Percentiles rank a stretch among this genome's conserved stretches.
Conservation (phyloP, 1,140 invertebrate genomes). For the Anthonomus grandis region DNA sequence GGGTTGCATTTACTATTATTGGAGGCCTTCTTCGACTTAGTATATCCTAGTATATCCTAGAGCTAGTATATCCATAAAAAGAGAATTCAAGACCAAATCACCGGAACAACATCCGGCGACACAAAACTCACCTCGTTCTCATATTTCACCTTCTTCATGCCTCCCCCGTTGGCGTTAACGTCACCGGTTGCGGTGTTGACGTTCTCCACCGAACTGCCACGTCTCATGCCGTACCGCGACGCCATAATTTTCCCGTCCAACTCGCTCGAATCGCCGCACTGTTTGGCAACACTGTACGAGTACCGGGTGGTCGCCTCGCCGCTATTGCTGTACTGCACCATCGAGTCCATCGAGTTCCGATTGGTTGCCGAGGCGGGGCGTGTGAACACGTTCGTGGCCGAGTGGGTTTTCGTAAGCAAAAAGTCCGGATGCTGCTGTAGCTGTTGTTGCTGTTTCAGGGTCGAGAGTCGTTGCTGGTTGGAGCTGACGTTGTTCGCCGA, state of each 20-base stretch:
- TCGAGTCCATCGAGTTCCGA: conserved; percentile 37
- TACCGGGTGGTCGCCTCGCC: conserved; percentile 9
- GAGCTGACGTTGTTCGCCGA: conserved; percentile 33
- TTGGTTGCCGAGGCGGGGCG: conserved; percentile 30
- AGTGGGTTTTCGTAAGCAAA: conserved; percentile 43
- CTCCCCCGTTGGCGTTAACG: conserved; percentile 37
- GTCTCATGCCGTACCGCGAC: conserved; percentile 32
- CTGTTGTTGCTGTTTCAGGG: no score
- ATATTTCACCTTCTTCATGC: conserved; percentile 45
- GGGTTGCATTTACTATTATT: not conserved
- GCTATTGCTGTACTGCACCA: conserved; percentile 36
- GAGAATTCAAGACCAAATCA: no score
- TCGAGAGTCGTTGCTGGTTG: conserved; percentile 17
- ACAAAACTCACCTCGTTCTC: conserved; percentile 42
- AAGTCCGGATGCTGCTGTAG: conserved; percentile 26
- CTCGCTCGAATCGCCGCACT: not conserved
- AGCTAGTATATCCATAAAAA: not conserved
- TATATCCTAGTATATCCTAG: no score
- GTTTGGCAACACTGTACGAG: conserved; percentile 16
- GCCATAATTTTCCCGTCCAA: not conserved
- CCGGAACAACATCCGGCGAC: no score
- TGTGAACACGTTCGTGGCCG: conserved; percentile 44
- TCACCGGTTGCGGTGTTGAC: conserved; percentile 39
- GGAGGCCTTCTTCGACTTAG: not conserved
- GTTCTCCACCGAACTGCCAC: conserved; percentile 49